Conservation (phyloP, 2,797 vertebrate species). For the Brachyrhaphis roseni region DNA sequence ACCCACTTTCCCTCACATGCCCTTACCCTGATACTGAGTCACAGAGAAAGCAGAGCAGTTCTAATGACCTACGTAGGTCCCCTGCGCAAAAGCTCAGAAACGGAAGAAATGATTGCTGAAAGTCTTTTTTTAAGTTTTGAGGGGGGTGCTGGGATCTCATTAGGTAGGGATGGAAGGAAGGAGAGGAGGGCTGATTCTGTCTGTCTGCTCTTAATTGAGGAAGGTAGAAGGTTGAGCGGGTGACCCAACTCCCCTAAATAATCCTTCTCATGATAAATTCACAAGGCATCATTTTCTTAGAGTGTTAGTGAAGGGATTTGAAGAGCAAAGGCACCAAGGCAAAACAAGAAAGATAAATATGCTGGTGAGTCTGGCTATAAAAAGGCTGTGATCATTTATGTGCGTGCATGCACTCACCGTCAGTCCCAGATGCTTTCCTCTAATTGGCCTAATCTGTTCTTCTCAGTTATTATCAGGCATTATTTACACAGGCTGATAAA, state of each 20-base stretch:
- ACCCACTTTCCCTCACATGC: not conserved
- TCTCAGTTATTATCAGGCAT: conserved; percentile 34
- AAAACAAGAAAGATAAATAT: conserved; percentile 39
- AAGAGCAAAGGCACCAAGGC: conserved; percentile 27
- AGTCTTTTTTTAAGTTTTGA: conserved; percentile 33
- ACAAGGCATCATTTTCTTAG: conserved; percentile 57
- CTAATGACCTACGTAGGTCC: conserved; percentile 49
- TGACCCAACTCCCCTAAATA: conserved; percentile 50
- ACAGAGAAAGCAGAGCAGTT: conserved; percentile 52
- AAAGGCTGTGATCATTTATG: conserved; percentile 36
- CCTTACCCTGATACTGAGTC: conserved; percentile 42
- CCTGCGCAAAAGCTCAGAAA: conserved; percentile 48
- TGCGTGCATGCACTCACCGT: conserved; percentile 31
- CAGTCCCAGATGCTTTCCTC: conserved; percentile 47
- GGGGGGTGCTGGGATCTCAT: conserved; percentile 66
- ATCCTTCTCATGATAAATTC: conserved; percentile 63
- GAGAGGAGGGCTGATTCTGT: conserved; percentile 45
- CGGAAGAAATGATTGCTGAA: conserved; percentile 57
- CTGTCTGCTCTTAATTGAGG: conserved; percentile 62
- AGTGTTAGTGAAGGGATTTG: conserved; percentile 39
- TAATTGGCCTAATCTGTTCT: conserved; percentile 57
- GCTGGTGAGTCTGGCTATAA: conserved; percentile 23
- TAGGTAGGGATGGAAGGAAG: conserved; percentile 48
- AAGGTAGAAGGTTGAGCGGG: conserved; percentile 47
- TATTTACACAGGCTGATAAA: conserved; percentile 44